Evolutionary conservation across 2,888 invertebrate genomes (phyloP), one percentile per base, ranked within the genome.

Genomic region (Bursaphelenchus okinawaensis): DNA sequence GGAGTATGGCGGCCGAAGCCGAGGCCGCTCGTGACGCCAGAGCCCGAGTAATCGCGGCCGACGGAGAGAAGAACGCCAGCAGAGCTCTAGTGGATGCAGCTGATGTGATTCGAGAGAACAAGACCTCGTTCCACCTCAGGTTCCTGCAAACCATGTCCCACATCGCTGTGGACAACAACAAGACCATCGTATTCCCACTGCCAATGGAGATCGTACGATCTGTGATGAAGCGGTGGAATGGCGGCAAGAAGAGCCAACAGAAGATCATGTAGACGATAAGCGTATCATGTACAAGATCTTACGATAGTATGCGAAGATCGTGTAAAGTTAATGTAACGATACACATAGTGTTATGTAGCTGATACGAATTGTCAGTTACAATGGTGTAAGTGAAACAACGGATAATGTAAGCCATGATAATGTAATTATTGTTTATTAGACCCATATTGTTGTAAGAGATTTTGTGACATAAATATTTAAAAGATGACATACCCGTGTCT

Each of bases 1-100:
- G 93, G 64, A 92, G 93, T 0, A 93, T 93, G 93, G 93, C 93
- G 0, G 93, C 93, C 0, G 93, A 93, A 84, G 93, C 93, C 0
- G 93, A 93, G 81, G 93, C 93, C 0, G 90, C 92, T 0, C 87
- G 93, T 52, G 93, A 93, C 82, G 93, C 67, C 24, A 51, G 67
- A 12, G 62, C 61, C 16, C 40, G 61, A 59, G 72, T 78, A 28
- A 75, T 77, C 8, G 76, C 76, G 0, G 75, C 78, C 12, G 74
- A 78, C 58, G 78, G 78, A 63, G 78, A 76, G 56, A 72, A 69
- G 52, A 67, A 71, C 19, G 77, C 76, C n/a, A 26, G 54, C 7
- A 23, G 52, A 19, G 52, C 12, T 0, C 63, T 74, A 24, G 71
- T 74, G n/a, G 66, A 75, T 55, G 74, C 74, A 16, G 74, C 74